A percentile compares a stretch with the other conserved stretches of the same genome.
Conservation (phyloP, 2,888 invertebrate genomes). For the Tryphoninae sp. region DNA sequence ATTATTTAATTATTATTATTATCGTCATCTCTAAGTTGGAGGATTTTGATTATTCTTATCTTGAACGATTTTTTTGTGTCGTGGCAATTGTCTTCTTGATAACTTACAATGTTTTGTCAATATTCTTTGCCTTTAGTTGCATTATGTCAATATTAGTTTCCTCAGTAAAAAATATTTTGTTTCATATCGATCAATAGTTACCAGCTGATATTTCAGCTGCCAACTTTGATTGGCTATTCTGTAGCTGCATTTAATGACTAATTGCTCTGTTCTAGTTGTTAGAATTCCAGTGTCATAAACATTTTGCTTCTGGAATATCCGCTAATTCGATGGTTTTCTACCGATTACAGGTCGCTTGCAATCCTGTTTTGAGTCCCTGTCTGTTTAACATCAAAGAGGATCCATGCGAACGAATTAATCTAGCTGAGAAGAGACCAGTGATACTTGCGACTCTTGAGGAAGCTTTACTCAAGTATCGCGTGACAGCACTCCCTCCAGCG, state of each 20-base stretch:
- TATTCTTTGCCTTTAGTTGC: neutral
- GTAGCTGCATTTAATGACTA: too few relatives aligned
- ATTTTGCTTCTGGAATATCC: neutral
- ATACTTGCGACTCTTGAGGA: conserved; percentile 81
- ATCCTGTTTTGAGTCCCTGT: conserved; percentile 76
- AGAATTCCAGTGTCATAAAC: neutral
- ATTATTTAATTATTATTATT: too few relatives aligned
- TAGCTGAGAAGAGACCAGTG: conserved; percentile 79
- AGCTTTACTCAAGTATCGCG: conserved; percentile 80
- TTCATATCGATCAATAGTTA: too few relatives aligned
- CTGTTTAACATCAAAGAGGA: conserved; percentile 80
- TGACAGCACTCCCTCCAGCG: conserved; percentile 80
- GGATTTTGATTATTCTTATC: neutral
- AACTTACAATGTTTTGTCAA: neutral
- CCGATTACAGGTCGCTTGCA: conserved; percentile 71
- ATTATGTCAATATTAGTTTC: neutral
- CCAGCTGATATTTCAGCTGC: too few relatives aligned
- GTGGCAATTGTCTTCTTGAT: neutral
- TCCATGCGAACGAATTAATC: conserved; percentile 81
- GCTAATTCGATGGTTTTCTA: neutral
- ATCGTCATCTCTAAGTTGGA: too few relatives aligned
- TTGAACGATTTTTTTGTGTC: neutral
- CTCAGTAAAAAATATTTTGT: too few relatives aligned
- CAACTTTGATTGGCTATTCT: too few relatives aligned
- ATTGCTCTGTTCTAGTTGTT: too few relatives aligned